Evolutionary conservation across 2,888 invertebrate species (phyloP).

Genomic region (Eupithecia abbreviata): DNA sequence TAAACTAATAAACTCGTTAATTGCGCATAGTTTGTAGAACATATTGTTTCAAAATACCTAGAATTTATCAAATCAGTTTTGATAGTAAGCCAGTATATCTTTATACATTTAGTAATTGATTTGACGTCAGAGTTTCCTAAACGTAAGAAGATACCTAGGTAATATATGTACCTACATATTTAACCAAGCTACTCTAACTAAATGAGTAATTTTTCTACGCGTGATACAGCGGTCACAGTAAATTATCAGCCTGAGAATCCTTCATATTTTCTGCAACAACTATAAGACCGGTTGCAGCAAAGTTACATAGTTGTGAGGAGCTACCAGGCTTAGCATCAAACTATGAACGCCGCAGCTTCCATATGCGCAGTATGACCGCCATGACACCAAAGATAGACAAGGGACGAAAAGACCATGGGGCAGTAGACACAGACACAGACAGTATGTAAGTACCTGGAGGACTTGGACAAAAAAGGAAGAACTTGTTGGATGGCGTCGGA

Average conservation of each 20-base stretch:
- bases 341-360: too few species aligned
- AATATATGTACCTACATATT: not conserved
- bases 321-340: too few species aligned
- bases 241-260: too few species aligned
- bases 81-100: not conserved
- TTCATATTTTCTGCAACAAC: too few species aligned
- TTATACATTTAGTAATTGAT: not conserved
- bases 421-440: not conserved
- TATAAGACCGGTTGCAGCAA: too few species aligned
- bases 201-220: not conserved
- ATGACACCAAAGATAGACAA: not conserved
- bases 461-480: not conserved
- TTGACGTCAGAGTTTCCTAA: not conserved
- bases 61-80: not conserved
- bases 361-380: too few species aligned
- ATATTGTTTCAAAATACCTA: not conserved
- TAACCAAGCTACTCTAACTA: not conserved
- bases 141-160: not conserved
- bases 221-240: not conserved
- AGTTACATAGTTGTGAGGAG: too few species aligned
- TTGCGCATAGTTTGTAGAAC: slow-evolving; percentile 36
- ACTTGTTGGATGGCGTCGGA: not conserved
- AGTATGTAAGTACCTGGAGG: not conserved
- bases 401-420: not conserved
- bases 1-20: slow-evolving; percentile 42